Base-by-base conservation (phyloP, 2,113 vertebrate genomes). In the Illadopsis cleaveri region DNA sequence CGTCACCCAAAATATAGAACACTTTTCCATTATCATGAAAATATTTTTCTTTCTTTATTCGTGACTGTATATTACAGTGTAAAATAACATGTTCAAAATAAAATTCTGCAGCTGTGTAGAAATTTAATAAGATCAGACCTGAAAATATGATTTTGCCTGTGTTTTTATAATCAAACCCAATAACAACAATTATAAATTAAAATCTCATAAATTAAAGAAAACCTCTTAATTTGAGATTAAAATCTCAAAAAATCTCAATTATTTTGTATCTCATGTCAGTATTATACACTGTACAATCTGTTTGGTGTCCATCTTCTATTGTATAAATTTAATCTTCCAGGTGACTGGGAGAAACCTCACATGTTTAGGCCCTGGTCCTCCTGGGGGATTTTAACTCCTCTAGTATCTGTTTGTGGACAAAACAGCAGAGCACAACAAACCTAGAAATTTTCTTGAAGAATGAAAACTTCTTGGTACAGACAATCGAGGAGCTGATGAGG, bases 401-500 rank as follows among this genome's bases (percentile, higher is more conserved):
- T 6, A n/a, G 5, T 48, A 15, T 33, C 18, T 76, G 2, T 48
- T 66, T 5, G 2, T 27, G 33, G 31, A 35, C 4, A 84, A 35
- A 68, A 60, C 3, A 78, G 16, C 6, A 60, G 33, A 72, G 20
- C 45, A 51, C 9, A 68, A 51, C 1, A 40, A 76, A 64, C 13
- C 5, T 14, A 90, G 23, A 31, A 51, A 44, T 9, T 64, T 68
- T 76, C 11, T 16, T 45, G 25, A 5, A 31, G 38, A 45, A 20
- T 65, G 21, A 54, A 86, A 86, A 82, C 8, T 45, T 56, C 38
- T 37, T 53, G 28, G 16, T 38, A 25, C 1, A 45, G 10, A 14
- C 2, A 1, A 50, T 20, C 0, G 0, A 76, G 51, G 11, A 53
- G 12, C 10, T 85, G 20, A 57, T 44, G 19, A 38, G 7, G 13